Base-by-base conservation (phyloP, 2,888 invertebrate genomes). In the Ceriagrion tenellum region DNA sequence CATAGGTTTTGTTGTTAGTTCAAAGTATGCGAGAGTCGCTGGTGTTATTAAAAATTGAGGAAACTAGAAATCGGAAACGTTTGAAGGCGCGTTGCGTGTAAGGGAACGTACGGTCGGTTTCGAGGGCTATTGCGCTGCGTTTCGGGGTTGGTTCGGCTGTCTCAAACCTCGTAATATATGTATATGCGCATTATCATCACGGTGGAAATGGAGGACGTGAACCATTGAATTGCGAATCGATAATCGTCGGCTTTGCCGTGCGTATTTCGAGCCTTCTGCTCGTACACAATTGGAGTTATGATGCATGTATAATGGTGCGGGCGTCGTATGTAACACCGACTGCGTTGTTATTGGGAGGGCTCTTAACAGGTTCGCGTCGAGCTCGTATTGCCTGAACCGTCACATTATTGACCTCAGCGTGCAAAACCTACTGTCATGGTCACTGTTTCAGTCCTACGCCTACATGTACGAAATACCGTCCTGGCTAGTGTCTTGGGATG, bases 221-320 rank as follows among this genome's bases (percentile, higher is more conserved):
- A 69, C 69, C n/a, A 69, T 69, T 26, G 69, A 26, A 69, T n/a
- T 26, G 26, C 69, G 69, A 69, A 69, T 69, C 69, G 69, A 69
- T 69, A 69, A 69, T 47, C 69, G 69, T 26, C 69, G 69, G 69
- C 3, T 69, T 10, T 69, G n/a, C 69, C n/a, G 26, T 69, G 69
- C 69, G 69, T 69, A 59, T 69, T 16, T 69, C 69, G 26, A n/a
- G 69, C n/a, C 26, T 69, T n/a, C 69, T 69, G 69, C 69, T 20
- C 59, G 20, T 26, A n/a, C 20, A 69, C 69, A n/a, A n/a, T n/a
- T 26, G n/a, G 69, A 69, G n/a, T 69, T 69, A 69, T 69, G 69
- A n/a, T 69, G 69, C 69, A 69, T 69, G n/a, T 69, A 69, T 69
- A 69, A 69, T n/a, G 69, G n/a, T 69, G n/a, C n/a, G n/a, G 69